These are phyloP conservation scores for Saimiri boliviensis DNA, from an alignment of 2,113 vertebrate genomes.

Conservation along the genomic window DNA sequence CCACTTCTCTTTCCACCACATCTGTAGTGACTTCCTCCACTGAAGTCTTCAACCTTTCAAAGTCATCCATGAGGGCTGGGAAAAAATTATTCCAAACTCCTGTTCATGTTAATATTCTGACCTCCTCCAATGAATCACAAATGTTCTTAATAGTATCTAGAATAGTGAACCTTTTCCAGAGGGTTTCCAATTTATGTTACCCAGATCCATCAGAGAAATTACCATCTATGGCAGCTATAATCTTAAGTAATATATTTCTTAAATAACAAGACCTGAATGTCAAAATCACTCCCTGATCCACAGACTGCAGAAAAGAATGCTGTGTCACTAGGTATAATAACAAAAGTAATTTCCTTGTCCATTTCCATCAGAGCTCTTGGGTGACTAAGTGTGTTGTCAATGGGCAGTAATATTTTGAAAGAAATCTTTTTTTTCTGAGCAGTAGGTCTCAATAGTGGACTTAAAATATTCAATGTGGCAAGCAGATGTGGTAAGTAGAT, in stretches of 20 bases:
- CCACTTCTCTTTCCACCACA: background rate
- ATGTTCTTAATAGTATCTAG: background rate
- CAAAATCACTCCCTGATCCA: background rate
- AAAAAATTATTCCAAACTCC: background rate
- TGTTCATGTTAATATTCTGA: background rate
- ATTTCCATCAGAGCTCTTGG: background rate
- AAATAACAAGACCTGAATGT: background rate
- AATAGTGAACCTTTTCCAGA: background rate
- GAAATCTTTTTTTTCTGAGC: background rate
- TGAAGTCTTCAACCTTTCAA: background rate
- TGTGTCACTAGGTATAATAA: background rate
- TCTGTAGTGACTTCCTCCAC: background rate
- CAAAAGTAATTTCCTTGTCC: background rate
- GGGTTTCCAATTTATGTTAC: background rate
- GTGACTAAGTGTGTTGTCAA: background rate
- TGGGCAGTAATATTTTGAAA: background rate
- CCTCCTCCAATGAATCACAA: background rate
- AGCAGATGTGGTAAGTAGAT: background rate
- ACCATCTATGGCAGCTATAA: background rate
- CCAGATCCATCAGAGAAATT: background rate
- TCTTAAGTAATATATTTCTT: background rate
- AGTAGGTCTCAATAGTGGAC: background rate
- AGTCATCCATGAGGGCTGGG: background rate
- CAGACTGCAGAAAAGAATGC: background rate
- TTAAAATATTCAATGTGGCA: background rate